Evolutionary conservation across 2,113 vertebrate genomes (phyloP).

Genomic region (Elanoides forficatus): DNA sequence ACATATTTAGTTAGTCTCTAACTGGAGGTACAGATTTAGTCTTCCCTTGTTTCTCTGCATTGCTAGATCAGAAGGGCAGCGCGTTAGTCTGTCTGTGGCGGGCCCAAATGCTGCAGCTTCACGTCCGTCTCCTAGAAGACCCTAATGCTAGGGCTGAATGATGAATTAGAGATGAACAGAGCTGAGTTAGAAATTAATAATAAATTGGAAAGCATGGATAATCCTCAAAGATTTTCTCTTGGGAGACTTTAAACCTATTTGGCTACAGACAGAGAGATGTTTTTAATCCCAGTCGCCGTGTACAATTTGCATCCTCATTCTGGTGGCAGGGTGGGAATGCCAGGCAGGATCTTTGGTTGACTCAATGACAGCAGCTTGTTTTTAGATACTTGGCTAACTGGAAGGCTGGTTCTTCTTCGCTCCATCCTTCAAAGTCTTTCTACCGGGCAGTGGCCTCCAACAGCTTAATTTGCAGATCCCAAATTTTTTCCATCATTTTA

Average conservation of each 20-base stretch:
- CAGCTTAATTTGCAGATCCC: background rate
- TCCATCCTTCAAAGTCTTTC: background rate
- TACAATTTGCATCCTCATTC: background rate
- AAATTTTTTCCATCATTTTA: background rate
- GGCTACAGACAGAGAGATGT: background rate
- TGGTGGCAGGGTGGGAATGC: background rate
- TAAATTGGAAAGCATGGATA: conserved; percentile 27
- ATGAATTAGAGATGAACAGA: background rate
- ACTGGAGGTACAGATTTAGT: background rate
- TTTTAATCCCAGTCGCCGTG: background rate
- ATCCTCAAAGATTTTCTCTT: conserved; percentile 31
- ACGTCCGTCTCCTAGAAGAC: background rate
- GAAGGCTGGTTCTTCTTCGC: background rate
- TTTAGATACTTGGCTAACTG: background rate
- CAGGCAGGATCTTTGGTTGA: background rate
- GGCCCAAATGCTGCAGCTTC: background rate
- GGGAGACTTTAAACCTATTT: conserved; percentile 16
- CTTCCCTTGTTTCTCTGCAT: too few species aligned
- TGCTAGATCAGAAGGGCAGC: background rate
- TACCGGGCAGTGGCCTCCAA: background rate
- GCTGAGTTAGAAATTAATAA: conserved; percentile 5
- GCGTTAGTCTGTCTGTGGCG: background rate
- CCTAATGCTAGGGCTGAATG: background rate
- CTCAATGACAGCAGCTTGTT: background rate
- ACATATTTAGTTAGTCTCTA: background rate